Percentiles rank a stretch among this genome's conserved stretches.
phyloP scores from a whole-genome alignment of 2,888 invertebrate genomes.

The Drosophila meridiana region DNA sequence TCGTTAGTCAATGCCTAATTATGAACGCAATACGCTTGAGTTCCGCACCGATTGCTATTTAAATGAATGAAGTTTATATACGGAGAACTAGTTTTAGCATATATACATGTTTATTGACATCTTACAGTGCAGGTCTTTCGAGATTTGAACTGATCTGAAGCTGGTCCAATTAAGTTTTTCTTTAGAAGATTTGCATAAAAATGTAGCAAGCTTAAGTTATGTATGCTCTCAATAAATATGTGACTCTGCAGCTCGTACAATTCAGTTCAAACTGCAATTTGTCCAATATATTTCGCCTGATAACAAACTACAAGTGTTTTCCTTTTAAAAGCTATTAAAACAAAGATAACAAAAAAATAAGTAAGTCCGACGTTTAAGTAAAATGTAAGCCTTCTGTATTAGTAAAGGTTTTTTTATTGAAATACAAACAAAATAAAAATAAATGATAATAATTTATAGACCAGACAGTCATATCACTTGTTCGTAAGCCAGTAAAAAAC shows the following conservation, averaged over 20 bases:
- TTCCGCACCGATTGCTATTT: conserved; percentile 70
- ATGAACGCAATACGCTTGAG: conserved; percentile 58
- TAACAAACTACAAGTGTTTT: conserved; percentile 7
- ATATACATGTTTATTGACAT: conserved; percentile 38
- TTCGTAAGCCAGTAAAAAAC: not conserved
- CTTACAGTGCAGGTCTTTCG: conserved; percentile 68
- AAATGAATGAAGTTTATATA: conserved; percentile 60
- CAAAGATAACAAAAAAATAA: not conserved
- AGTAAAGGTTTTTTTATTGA: not conserved
- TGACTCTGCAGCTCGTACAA: conserved; percentile 1
- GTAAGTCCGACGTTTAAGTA: not conserved
- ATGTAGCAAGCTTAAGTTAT: conserved; percentile 9
- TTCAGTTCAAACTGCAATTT: conserved; percentile 18
- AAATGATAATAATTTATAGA: not conserved
- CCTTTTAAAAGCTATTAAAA: not conserved
- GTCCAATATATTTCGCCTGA: not conserved
- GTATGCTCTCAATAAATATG: conserved; percentile 2
- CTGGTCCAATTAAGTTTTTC: conserved; percentile 48
- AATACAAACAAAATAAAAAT: not conserved
- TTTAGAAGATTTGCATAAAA: conserved; percentile 53
- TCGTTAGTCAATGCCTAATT: conserved; percentile 39
- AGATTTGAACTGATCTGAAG: conserved; percentile 40
- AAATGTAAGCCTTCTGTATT: not conserved
- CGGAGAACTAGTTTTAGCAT: conserved; percentile 59
- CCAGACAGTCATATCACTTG: not conserved